Evolutionary conservation across 1,140 invertebrate genomes (phyloP), one percentile per base, ranked within the genome.

Genomic region (Condylostylus longicornis): DNA sequence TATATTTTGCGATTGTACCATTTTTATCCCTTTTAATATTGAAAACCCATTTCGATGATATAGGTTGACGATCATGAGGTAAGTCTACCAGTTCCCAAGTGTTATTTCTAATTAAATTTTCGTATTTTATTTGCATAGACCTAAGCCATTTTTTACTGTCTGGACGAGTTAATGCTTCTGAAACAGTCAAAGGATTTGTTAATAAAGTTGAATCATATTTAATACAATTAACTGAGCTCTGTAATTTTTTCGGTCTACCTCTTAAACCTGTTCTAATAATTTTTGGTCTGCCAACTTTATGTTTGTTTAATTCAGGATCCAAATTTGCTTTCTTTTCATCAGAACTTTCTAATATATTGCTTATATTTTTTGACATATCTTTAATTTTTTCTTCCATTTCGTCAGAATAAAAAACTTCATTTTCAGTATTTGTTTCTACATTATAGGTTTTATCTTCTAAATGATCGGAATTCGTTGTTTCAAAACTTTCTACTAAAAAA

Each of bases 61-160:
- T 38, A 19, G 38, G 18, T 29, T 45, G 45, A 28, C 43, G 18
- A 14, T 35, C 38, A 40, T 37, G 39, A 8, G 43, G 53, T 38
- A 25, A 33, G 21, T 43, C 30, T 12, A 50, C 33, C 35, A 47
- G 27, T 8, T 34, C 32, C 47, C 49, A 56, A 10, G 46, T 40
- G 31, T 47, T 32, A 42, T 50, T 52, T 28, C 46, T 38, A 21
- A 38, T 40, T 9, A 53, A 38, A 13, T 47, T 42, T n/a, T 49
- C 21, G 18, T 45, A 42, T 42, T 55, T 48, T 18, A 44, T 23
- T 33, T 41, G n/a, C 30, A 59, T 54, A 12, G 49, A 49, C 19
- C 38, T 13, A 22, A 38, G 38, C 51, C 48, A 55, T 17, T 46
- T 25, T n/a, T 43, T 10, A 17, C 28, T n/a, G 43, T 32, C n/a